A percentile compares a stretch with the other conserved stretches of the same genome.
phyloP scores from a whole-genome alignment of 2,888 invertebrate species.

The Acronicta leporina region DNA sequence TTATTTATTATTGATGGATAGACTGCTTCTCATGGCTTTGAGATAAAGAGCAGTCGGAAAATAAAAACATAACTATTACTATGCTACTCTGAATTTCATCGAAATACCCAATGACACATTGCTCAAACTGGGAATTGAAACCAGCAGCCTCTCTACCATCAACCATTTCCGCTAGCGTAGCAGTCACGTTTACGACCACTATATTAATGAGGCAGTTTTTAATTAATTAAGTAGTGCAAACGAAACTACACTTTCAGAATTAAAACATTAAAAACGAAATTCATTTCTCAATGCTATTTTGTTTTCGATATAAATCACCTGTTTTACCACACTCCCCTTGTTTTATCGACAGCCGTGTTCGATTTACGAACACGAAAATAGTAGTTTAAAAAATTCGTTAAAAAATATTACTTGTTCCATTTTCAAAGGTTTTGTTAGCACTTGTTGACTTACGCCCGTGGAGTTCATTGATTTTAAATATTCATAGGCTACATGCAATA shows the following conservation, averaged over 20 bases:
- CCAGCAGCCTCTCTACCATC: too few relatives aligned
- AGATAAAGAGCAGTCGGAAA: too few relatives aligned
- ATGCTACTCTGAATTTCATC: too few relatives aligned
- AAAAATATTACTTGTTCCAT: constrained; percentile 5
- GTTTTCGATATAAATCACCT: constrained; percentile 32
- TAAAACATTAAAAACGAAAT: constrained; percentile 11
- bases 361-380: constrained; percentile 44
- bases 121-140: too few relatives aligned
- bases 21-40: too few relatives aligned
- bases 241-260: not conserved
- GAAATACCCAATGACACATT: too few relatives aligned
- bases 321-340: constrained; percentile 32
- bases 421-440: constrained; percentile 19
- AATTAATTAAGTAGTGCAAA: not conserved
- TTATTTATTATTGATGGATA: too few relatives aligned
- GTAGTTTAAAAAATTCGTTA: constrained; percentile 1
- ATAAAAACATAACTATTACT: too few relatives aligned
- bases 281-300: constrained; percentile 14
- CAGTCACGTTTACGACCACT: too few relatives aligned
- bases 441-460: constrained; percentile 29
- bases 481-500: constrained; percentile 39
- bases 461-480: constrained; percentile 53
- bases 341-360: constrained; percentile 28
- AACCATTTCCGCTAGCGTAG: too few relatives aligned
- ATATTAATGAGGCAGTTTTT: too few relatives aligned